These are phyloP conservation scores for Gobio occitaniae DNA, from an alignment of 2,797 vertebrate genomes.

Conservation along the genomic window DNA sequence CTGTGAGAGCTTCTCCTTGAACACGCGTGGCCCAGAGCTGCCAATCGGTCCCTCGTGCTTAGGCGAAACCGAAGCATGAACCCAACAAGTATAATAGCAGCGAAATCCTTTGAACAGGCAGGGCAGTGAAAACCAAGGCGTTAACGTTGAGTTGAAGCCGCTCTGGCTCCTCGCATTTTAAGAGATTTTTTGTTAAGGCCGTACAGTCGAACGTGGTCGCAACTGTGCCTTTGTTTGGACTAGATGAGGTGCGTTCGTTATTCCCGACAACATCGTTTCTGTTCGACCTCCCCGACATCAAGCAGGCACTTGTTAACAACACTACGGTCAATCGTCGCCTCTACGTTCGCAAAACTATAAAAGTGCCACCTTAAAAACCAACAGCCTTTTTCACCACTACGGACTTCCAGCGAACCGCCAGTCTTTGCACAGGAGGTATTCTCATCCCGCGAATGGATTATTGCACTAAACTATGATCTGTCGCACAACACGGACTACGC, in stretches of 20 bases:
- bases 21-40: background rate
- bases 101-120: conserved; percentile 70
- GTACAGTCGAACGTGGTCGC: background rate
- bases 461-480: conserved; percentile 91
- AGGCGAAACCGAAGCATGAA: conserved; percentile 57
- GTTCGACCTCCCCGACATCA: conserved; percentile 60
- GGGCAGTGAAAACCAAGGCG: conserved; percentile 51
- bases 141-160: conserved; percentile 21
- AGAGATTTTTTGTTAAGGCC: conserved; percentile 29
- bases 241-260: conserved; percentile 36
- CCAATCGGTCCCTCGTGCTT: conserved; percentile 11
- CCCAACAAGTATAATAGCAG: conserved; percentile 74
- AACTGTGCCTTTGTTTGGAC: conserved; percentile 46
- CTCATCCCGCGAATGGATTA: conserved; percentile 80
- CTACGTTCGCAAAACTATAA: conserved; percentile 45
- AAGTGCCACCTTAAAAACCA: conserved; percentile 58
- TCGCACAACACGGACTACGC: conserved; percentile 73
- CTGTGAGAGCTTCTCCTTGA: conserved; percentile 3
- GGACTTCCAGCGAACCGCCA: conserved; percentile 22
- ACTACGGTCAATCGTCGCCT: background rate
- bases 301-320: conserved; percentile 78
- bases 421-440: conserved; percentile 56
- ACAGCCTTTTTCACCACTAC: background rate
- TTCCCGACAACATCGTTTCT: background rate
- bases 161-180: conserved; percentile 7